These are phyloP conservation scores for Folsomia manolachei DNA, from an alignment of 2,888 invertebrate genomes.

Conservation along the genomic window DNA sequence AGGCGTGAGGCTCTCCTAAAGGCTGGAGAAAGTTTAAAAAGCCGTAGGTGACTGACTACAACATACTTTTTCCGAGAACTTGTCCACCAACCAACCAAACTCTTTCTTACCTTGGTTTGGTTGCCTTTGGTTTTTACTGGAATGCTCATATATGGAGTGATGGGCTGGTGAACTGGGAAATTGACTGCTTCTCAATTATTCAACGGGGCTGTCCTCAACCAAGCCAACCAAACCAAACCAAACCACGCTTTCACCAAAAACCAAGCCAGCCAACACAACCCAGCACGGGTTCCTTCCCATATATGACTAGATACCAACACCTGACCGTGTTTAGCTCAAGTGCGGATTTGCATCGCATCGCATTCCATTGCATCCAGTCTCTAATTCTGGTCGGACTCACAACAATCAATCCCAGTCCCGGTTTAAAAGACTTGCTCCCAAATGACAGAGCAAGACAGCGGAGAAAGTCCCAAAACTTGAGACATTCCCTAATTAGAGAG, in stretches of 20 bases:
- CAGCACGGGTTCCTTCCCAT: too few relatives aligned
- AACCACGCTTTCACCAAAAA: not conserved
- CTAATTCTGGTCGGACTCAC: not conserved
- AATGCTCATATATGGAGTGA: slow-evolving; percentile 29
- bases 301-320: too few relatives aligned
- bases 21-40: too few relatives aligned
- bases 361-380: not conserved
- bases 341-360: not conserved
- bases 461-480: too few relatives aligned
- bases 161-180: slow-evolving; percentile 51
- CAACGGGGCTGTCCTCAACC: slow-evolving; percentile 27
- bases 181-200: slow-evolving; percentile 51
- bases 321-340: too few relatives aligned
- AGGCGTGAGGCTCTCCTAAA: too few relatives aligned
- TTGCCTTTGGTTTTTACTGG: slow-evolving; percentile 35
- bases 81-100: too few relatives aligned
- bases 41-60: too few relatives aligned
- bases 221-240: not conserved
- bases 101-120: slow-evolving; percentile 21
- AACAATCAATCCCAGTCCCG: not conserved
- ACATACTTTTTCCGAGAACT: too few relatives aligned
- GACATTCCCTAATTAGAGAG: not conserved
- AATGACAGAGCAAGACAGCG: not conserved
- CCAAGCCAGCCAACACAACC: not conserved
- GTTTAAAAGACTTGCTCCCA: not conserved